Percentiles rank a stretch among this genome's conserved stretches.
phyloP scores from a whole-genome alignment of 1,140 invertebrate genomes.

The Microplitis mediator region DNA sequence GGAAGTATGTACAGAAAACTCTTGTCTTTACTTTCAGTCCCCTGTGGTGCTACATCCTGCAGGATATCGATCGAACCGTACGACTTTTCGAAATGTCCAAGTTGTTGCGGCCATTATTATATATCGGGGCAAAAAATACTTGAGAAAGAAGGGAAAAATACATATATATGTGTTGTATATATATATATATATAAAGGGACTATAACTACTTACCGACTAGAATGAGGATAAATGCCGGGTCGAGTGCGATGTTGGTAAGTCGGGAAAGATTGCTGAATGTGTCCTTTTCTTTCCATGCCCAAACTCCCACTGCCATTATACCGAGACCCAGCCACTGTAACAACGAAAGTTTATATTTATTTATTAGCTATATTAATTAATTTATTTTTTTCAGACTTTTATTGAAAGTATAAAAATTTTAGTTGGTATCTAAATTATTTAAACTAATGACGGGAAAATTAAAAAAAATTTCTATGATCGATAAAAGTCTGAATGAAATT shows the following conservation, averaged over 20 bases:
- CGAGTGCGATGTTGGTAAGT: conserved; percentile 87
- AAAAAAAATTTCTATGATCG: too few relatives aligned
- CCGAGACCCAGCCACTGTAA: conserved; percentile 84
- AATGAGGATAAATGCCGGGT: conserved; percentile 95
- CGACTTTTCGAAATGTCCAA: background rate
- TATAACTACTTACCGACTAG: conserved; percentile 75
- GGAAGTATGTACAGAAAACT: background rate
- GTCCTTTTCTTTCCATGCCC: conserved; percentile 98
- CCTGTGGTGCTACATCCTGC: background rate
- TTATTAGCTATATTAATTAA: background rate
- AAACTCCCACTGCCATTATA: conserved; percentile 87
- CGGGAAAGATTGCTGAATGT: conserved; percentile 90
- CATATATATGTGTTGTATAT: too few relatives aligned
- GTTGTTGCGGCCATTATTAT: background rate
- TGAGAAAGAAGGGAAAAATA: too few relatives aligned
- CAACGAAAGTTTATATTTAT: conserved; percentile 37
- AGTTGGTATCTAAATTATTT: too few relatives aligned
- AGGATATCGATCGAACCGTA: background rate
- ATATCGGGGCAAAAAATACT: background rate
- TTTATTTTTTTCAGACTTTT: background rate
- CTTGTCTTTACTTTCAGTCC: background rate
- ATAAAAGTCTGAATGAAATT: too few relatives aligned
- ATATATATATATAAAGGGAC: background rate
- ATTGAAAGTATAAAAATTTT: too few relatives aligned
- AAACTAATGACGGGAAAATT: too few relatives aligned